Percentiles rank a stretch among this genome's conserved stretches.
phyloP scores from a whole-genome alignment of 1,140 invertebrate genomes.

The Eciton burchellii region DNA sequence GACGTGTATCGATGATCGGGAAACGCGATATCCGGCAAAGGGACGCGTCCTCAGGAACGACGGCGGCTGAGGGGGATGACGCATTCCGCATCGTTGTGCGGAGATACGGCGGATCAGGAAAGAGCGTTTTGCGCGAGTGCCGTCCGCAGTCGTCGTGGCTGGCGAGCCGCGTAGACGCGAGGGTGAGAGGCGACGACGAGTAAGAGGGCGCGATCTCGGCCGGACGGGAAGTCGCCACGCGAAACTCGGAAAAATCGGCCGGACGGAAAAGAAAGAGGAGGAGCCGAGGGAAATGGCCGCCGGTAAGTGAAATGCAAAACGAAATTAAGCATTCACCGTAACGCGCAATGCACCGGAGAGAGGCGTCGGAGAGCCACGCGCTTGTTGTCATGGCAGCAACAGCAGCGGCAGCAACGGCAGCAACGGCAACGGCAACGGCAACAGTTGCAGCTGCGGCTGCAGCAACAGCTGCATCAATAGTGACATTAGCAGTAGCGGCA shows the following conservation, averaged over 20 bases:
- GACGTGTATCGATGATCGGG: conserved; percentile 32
- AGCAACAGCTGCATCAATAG: background rate
- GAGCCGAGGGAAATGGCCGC: conserved; percentile 70
- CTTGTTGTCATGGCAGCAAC: background rate
- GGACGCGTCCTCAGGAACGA: background rate
- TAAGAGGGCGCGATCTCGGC: conserved; percentile 32
- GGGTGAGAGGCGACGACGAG: conserved; percentile 20
- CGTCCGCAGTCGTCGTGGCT: conserved; percentile 24
- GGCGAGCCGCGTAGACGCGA: conserved; percentile 67
- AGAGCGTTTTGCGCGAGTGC: conserved; percentile 68
- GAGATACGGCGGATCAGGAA: conserved; percentile 63
- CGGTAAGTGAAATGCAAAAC: conserved; percentile 68
- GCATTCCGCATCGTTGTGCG: conserved; percentile 1
- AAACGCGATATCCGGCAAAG: conserved; percentile 20
- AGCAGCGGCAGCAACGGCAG: background rate
- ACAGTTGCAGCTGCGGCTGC: too few species aligned
- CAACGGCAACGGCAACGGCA: too few species aligned
- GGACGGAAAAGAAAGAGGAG: conserved; percentile 28
- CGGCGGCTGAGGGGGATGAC: background rate
- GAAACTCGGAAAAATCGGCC: conserved; percentile 27
- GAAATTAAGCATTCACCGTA: conserved; percentile 45
- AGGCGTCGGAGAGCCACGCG: background rate
- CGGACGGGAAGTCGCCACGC: conserved; percentile 11
- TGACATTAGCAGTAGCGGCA: too few species aligned
- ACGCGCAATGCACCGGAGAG: conserved; percentile 41